Conservation (phyloP, 2,888 invertebrate species). For the Hirtodrosophila histrioides region DNA sequence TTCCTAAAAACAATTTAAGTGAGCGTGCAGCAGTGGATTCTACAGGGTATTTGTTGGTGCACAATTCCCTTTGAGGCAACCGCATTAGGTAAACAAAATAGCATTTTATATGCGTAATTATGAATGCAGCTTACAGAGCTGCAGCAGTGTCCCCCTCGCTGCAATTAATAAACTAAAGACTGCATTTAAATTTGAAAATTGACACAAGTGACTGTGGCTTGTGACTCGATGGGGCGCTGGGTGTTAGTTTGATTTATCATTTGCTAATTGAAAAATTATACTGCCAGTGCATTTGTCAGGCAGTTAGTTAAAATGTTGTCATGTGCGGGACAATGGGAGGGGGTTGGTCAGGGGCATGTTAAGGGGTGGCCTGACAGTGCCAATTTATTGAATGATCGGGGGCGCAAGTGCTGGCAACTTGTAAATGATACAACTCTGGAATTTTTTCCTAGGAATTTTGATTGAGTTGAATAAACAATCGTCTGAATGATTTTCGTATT, state of each 20-base stretch:
- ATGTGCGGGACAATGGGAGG: conserved; percentile 27
- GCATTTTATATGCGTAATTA: conserved; percentile 59
- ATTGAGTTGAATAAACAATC: conserved; percentile 76
- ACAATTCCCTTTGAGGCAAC: conserved; percentile 6
- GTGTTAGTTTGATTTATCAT: conserved; percentile 79
- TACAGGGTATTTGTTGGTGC: conserved; percentile 3
- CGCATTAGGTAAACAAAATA: conserved; percentile 47
- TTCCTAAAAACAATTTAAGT: neutral
- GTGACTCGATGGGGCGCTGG: conserved; percentile 28
- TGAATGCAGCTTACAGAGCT: conserved; percentile 30
- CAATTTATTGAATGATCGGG: conserved; percentile 74
- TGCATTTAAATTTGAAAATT: conserved; percentile 64
- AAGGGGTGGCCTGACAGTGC: conserved; percentile 50
- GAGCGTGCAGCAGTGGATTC: neutral
- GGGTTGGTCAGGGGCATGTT: neutral
- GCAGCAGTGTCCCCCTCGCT: conserved; percentile 1
- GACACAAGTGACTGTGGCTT: conserved; percentile 36
- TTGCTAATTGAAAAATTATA: conserved; percentile 81
- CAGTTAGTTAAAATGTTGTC: conserved; percentile 74
- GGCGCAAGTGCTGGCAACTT: conserved; percentile 47
- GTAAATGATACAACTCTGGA: conserved; percentile 68
- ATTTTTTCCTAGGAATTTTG: conserved; percentile 77
- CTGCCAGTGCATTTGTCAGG: conserved; percentile 70
- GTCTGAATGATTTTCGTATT: conserved; percentile 55
- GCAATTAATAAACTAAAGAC: conserved; percentile 69